phyloP scores from a whole-genome alignment of 2,888 invertebrate genomes.

The Itoplectis maculator region DNA sequence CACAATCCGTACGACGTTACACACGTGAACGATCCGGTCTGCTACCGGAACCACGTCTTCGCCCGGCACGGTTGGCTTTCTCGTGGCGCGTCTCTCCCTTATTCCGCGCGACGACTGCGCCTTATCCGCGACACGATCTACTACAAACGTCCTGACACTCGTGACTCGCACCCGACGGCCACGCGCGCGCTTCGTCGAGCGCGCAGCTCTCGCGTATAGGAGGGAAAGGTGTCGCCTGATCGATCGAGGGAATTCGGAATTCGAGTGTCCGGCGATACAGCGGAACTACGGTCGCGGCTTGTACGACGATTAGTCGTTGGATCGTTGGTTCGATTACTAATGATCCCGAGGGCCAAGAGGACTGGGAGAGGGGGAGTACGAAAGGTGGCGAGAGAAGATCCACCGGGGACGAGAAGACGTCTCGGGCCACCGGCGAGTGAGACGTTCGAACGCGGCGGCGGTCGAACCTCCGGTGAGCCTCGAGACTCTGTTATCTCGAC shows the following conservation, averaged over 20 bases:
- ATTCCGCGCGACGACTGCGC: constrained; percentile 5
- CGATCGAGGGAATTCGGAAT: constrained; percentile 56
- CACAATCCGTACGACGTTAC: neutral
- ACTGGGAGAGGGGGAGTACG: constrained; percentile 30
- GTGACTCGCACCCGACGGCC: neutral
- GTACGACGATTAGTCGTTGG: constrained; percentile 58
- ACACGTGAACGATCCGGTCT: neutral
- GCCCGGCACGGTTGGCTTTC: neutral
- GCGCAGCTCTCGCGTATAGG: constrained; percentile 1
- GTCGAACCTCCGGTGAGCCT: constrained; percentile 24
- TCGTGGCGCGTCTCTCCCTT: neutral
- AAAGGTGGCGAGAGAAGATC: constrained; percentile 42
- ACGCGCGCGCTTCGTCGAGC: neutral
- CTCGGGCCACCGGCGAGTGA: constrained; percentile 54
- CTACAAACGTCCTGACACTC: constrained; percentile 23
- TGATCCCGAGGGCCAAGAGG: constrained; percentile 18
- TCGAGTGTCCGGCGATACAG: constrained; percentile 35
- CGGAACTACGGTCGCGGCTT: constrained; percentile 42
- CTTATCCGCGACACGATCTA: constrained; percentile 58
- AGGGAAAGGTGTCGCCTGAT: constrained; percentile 42
- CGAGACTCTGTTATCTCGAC: constrained; percentile 58
- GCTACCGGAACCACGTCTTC: constrained; percentile 41
- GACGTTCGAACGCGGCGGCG: too few species aligned
- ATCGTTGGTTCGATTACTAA: constrained; percentile 58
- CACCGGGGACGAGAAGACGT: constrained; percentile 20